Percentiles rank a stretch among this genome's conserved stretches.
phyloP scores from a whole-genome alignment of 2,797 vertebrate species.

The Poeciliopsis infans region DNA sequence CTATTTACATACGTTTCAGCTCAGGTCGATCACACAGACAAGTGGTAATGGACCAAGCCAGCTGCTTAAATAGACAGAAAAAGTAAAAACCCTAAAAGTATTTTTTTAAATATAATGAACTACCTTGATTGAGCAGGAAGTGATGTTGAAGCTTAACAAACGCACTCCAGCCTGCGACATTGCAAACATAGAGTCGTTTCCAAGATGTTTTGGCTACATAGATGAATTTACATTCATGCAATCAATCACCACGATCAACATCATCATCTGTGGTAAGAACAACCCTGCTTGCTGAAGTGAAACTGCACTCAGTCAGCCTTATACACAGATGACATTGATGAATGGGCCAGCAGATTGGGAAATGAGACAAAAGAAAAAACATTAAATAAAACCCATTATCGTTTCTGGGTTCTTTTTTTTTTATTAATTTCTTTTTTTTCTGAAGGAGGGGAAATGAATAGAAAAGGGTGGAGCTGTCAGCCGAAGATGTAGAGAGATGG shows the following conservation, averaged over 20 bases:
- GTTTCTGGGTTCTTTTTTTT: constrained; percentile 32
- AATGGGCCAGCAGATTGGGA: constrained; percentile 76
- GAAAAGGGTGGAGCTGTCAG: constrained; percentile 68
- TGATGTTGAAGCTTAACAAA: not conserved
- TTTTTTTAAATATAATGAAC: not conserved
- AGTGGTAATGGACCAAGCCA: not conserved
- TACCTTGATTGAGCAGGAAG: not conserved
- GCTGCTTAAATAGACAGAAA: not conserved
- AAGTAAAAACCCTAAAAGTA: constrained; percentile 3
- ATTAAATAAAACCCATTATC: constrained; percentile 80
- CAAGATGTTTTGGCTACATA: constrained; percentile 26
- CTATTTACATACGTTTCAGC: constrained; percentile 6
- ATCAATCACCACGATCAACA: constrained; percentile 76
- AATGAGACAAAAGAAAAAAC: constrained; percentile 80
- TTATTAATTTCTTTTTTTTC: constrained; percentile 24
- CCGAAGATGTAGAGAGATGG: constrained; percentile 59
- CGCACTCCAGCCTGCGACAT: constrained; percentile 12
- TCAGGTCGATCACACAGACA: constrained; percentile 4
- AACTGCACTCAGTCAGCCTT: constrained; percentile 73
- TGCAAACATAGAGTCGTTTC: constrained; percentile 32
- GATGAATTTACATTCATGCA: constrained; percentile 65
- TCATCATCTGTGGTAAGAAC: constrained; percentile 75
- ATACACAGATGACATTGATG: constrained; percentile 73
- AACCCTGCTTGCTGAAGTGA: constrained; percentile 68
- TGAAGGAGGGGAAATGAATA: constrained; percentile 65